Base-by-base conservation (phyloP, 2,113 vertebrate species). In the Caranx ignobilis region DNA sequence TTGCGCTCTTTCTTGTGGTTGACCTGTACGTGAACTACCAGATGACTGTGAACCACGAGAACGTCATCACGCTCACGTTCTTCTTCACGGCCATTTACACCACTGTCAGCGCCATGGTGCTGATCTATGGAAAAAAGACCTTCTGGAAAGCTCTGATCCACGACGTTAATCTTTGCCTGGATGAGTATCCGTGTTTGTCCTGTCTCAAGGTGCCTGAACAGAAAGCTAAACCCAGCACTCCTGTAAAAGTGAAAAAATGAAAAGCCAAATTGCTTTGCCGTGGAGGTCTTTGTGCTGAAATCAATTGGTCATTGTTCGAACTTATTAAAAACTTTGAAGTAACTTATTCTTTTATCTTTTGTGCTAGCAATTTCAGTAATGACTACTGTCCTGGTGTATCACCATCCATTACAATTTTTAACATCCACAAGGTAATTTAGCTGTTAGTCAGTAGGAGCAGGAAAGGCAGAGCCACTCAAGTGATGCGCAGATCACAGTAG, bases 61-160 rank as follows among this genome's bases (percentile, higher is more conserved):
- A 90, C 21, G 39, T 69, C 31, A 55, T 95, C 3, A 5, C 12
- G 5, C 75, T 95, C 41, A 87, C 85, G 0, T 79, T 94, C 54
- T 83, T 94, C 37, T 87, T 94, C 89, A 89, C 88, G 1, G 94
- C 94, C 7, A 2, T 93, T 60, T 95, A 94, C 63, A 93, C 93
- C 0, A 87, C 92, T 0, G 64, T 77, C 41, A 77, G 88, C 1
- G 88, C 94, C 31, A 18, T 87, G 39, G 84, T 95, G 52, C 90
- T 96, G 31, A 86, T 95, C 73, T 95, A 95, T 2, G 93, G 95
- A 18, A 95, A 95, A 39, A 93, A 91, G 70, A 91, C 87, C 6
- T 75, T 93, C 62, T 95, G 94, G 94, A 95, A 95, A 71, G 71
- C 71, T 12, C 75, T 95, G 55, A 55, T 92, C 1, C 88, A 78